phyloP scores from a whole-genome alignment of 2,888 invertebrate species.

The Hybos culiciformis region DNA sequence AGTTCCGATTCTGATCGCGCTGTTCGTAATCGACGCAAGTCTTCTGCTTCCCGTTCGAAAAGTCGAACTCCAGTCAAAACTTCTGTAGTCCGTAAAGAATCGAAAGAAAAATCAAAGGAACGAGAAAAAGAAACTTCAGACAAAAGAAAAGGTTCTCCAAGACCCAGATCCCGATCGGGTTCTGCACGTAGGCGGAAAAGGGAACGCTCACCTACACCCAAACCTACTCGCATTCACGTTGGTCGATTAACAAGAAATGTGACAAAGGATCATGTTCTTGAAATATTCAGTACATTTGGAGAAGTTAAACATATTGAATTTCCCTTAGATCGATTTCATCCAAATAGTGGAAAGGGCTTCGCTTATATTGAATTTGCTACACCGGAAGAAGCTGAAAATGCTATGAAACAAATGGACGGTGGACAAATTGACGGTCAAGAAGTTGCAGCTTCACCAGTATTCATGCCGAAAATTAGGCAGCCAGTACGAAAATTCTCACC shows the following conservation, averaged over 20 bases:
- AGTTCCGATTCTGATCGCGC: slow-evolving; percentile 52
- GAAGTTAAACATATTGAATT: slow-evolving; percentile 80
- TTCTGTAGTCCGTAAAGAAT: slow-evolving; percentile 24
- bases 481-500: slow-evolving; percentile 31
- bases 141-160: slow-evolving; percentile 2
- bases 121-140: slow-evolving; percentile 11
- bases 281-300: slow-evolving; percentile 85
- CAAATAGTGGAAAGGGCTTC: slow-evolving; percentile 78
- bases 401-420: slow-evolving; percentile 99
- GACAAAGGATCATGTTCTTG: slow-evolving; percentile 74
- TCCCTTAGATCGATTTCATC: slow-evolving; percentile 76
- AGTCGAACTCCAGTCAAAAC: slow-evolving; percentile 34
- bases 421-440: slow-evolving; percentile 95
- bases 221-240: slow-evolving; percentile 87
- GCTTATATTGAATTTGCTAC: slow-evolving; percentile 92
- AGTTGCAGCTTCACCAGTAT: slow-evolving; percentile 87
- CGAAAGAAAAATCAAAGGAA: slow-evolving; percentile 13
- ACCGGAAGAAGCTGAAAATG: slow-evolving; percentile 93
- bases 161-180: slow-evolving; percentile 39
- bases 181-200: slow-evolving; percentile 49
- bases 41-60: slow-evolving; percentile 35
- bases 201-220: slow-evolving; percentile 78
- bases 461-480: slow-evolving; percentile 49
- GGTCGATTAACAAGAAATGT: slow-evolving; percentile 88
- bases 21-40: slow-evolving; percentile 49